Base-by-base conservation (phyloP, 2,888 invertebrate genomes). In the Neoascia interrupta region DNA sequence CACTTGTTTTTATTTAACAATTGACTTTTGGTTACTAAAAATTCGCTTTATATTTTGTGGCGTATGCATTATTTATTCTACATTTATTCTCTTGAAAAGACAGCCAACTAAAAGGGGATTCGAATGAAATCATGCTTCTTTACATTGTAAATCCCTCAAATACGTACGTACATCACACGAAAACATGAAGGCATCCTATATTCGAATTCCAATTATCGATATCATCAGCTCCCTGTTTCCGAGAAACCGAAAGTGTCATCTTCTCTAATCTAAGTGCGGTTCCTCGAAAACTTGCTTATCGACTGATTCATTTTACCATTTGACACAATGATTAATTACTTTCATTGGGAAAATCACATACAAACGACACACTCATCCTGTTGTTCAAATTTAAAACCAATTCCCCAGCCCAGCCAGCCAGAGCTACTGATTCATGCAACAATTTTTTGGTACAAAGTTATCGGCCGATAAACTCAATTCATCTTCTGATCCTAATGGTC, bases 251-350 rank as follows among this genome's bases (percentile, higher is more conserved):
- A 31, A 60, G 45, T 36, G 66, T 79, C 76, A 66, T 72, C 54
- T 8, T 18, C n/a, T n/a, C 37, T 37, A 69, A 28, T 60, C 28
- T 21, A 19, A 53, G 28, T 37, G 10, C 6, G 31, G 39, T 79
- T 79, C 60, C 23, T 15, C 66, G 73, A 49, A 76, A 31, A 21
- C n/a, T 51, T 21, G 26, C 79, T 79, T 73, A 79, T 79, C 79
- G 21, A 10, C 28, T 23, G n/a, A 11, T 18, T 66, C 43, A 60
- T 43, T 72, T 53, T 45, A n/a, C 60, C 41, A 61, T 61, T 60
- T 70, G 79, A 73, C 79, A 79, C 8, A 49, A 68, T 79, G 79
- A 79, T 79, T 73, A 79, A 79, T 68, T 73, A 47, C 23, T 54
- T 76, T 53, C 64, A 70, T 58, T 58, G 16, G 45, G 23, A 8